Base-by-base conservation (phyloP, 2,888 invertebrate genomes). In the Caenorhabditis parvicauda region DNA sequence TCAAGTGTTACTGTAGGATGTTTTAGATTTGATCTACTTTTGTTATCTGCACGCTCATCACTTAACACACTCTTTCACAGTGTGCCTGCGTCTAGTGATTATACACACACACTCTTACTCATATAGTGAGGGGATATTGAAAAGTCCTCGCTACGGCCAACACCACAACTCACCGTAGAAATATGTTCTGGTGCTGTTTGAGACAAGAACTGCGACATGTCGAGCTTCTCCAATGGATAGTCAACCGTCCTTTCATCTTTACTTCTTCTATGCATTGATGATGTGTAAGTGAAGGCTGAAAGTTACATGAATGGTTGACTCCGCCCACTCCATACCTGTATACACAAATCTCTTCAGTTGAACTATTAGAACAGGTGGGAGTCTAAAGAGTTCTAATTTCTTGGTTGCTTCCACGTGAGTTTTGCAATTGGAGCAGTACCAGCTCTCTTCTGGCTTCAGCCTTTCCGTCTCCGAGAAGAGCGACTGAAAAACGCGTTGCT, bases 381-480 rank as follows among this genome's bases (percentile, higher is more conserved):
- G 63, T 9, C 81, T 67, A 75, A 82, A 82, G 14, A 82, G 56
- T 46, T 80, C 75, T 64, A 82, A 66, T 55, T 80, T 73, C 58
- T 82, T 82, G 4, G 81, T 81, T 0, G 82, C 82, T 59, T 82
- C 81, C 12, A 81, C 73, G 37, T 80, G 81, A 27, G 75, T 74
- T 59, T 67, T 70, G 49, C 69, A 72, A 12, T 49, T 42, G 22
- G 58, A 63, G 28, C 65, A 68, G 63, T 69, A 74, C 85, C 85
- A 85, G 5, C 84, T 83, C 64, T 85, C 84, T 45, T 84, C 83
- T 14, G 82, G 82, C 42, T 81, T 82, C 54, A 85, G 78, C n/a
- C 82, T 73, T 68, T 85, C 85, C 3, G 84, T 84, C 64, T 85
- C 84, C 1, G 84, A 84, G 70, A 85, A 85, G 59, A 84, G n/a